A percentile compares a stretch with the other conserved stretches of the same genome.
Conservation (phyloP, 2,888 invertebrate species). For the Amitus sp. region DNA sequence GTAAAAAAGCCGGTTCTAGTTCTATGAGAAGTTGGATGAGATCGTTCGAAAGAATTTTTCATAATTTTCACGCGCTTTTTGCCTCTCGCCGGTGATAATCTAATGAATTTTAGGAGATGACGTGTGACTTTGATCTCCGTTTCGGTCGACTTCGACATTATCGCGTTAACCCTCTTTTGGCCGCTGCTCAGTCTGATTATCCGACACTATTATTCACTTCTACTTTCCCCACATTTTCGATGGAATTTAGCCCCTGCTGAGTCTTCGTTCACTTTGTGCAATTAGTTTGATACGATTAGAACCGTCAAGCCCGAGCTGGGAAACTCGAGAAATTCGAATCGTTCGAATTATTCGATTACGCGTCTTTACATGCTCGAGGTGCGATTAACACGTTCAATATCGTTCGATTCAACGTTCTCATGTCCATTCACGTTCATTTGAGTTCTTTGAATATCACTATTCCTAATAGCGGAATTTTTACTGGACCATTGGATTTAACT, state of each 20-base stretch:
- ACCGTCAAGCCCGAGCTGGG: constrained; percentile 42
- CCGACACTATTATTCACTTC: constrained; percentile 25
- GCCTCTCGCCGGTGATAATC: not conserved
- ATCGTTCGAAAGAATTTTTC: too few relatives aligned
- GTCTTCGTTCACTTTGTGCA: constrained; percentile 48
- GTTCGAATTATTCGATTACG: constrained; percentile 56
- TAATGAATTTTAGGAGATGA: not conserved
- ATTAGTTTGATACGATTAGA: constrained; percentile 51
- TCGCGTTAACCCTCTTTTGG: constrained; percentile 24
- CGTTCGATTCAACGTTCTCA: too few relatives aligned
- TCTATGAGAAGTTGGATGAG: too few relatives aligned
- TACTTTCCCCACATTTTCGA: constrained; percentile 30
- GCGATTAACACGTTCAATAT: constrained; percentile 54
- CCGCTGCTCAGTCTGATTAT: constrained; percentile 30
- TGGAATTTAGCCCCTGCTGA: constrained; percentile 20
- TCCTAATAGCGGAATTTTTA: too few relatives aligned
- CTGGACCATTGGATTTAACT: too few relatives aligned
- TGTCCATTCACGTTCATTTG: too few relatives aligned
- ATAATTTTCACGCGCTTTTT: too few relatives aligned
- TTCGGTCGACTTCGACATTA: too few relatives aligned
- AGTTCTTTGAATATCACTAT: too few relatives aligned
- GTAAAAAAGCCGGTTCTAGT: too few relatives aligned
- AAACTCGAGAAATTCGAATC: constrained; percentile 50
- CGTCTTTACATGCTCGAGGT: constrained; percentile 42
- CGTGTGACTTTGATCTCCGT: too few relatives aligned